Conservation (phyloP, 2,888 invertebrate species). For the Apodemia hepburni region DNA sequence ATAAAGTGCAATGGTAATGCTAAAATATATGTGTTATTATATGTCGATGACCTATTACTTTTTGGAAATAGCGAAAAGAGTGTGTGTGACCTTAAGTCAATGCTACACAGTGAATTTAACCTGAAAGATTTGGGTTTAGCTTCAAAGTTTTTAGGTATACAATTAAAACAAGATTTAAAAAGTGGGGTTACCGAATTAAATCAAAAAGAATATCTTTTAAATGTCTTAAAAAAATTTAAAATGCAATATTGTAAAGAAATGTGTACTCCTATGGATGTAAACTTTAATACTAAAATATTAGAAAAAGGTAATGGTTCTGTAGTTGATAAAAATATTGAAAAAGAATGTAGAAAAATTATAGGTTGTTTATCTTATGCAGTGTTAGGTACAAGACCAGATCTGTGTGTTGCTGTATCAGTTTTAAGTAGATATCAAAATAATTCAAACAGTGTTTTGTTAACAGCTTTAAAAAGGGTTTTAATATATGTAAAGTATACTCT, state of each 20-base stretch:
- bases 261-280: constrained; percentile 28
- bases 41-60: constrained; percentile 16
- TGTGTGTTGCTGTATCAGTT: constrained; percentile 26
- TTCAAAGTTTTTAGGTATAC: constrained; percentile 29
- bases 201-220: too few species aligned
- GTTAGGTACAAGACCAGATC: constrained; percentile 30
- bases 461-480: constrained; percentile 23
- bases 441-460: constrained; percentile 22
- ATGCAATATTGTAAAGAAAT: constrained; percentile 25
- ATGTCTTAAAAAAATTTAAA: too few species aligned
- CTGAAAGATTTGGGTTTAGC: constrained; percentile 26
- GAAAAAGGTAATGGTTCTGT: neutral
- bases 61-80: constrained; percentile 20
- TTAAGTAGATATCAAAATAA: constrained; percentile 26
- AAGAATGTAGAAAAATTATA: constrained; percentile 28
- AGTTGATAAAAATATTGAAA: constrained; percentile 26
- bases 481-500: constrained; percentile 25
- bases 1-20: constrained; percentile 21
- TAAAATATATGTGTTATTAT: constrained; percentile 28
- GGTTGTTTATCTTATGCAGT: constrained; percentile 30
- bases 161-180: constrained; percentile 29
- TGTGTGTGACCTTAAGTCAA: constrained; percentile 8
- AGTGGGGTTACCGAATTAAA: constrained; percentile 25
- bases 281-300: constrained; percentile 28
- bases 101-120: constrained; percentile 13